These are phyloP conservation scores for Nebria brevicollis DNA, from an alignment of 2,888 invertebrate species.

Conservation along the genomic window DNA sequence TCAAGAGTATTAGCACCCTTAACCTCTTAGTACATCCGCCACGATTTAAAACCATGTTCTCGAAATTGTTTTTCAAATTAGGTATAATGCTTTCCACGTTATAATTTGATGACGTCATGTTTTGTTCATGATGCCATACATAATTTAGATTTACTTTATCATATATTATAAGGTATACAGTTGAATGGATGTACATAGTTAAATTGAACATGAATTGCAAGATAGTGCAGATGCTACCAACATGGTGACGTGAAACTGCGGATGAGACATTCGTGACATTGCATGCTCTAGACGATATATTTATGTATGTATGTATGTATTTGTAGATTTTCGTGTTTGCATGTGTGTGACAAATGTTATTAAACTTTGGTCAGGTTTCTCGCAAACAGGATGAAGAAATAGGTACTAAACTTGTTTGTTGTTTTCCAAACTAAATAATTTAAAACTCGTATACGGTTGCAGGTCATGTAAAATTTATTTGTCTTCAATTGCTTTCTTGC, in stretches of 20 bases:
- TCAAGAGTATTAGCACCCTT: conserved; percentile 3
- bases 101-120: no score
- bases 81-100: no score
- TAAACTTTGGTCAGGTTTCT: not conserved
- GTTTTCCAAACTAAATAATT: not conserved
- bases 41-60: no score
- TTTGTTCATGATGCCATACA: no score
- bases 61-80: no score
- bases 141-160: not conserved
- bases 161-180: not conserved
- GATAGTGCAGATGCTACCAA: not conserved
- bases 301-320: not conserved
- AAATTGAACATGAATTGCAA: not conserved
- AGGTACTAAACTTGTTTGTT: not conserved
- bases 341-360: not conserved
- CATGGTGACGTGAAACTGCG: not conserved
- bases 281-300: not conserved
- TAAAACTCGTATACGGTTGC: not conserved
- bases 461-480: not conserved
- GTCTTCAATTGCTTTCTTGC: not conserved
- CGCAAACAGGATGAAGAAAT: not conserved
- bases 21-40: not conserved
- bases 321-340: not conserved
- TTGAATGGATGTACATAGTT: no score
- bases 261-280: not conserved